A percentile compares a stretch with the other conserved stretches of the same genome.
phyloP scores from a whole-genome alignment of 2,113 vertebrate species.

The Cynopterus brachyotis region DNA sequence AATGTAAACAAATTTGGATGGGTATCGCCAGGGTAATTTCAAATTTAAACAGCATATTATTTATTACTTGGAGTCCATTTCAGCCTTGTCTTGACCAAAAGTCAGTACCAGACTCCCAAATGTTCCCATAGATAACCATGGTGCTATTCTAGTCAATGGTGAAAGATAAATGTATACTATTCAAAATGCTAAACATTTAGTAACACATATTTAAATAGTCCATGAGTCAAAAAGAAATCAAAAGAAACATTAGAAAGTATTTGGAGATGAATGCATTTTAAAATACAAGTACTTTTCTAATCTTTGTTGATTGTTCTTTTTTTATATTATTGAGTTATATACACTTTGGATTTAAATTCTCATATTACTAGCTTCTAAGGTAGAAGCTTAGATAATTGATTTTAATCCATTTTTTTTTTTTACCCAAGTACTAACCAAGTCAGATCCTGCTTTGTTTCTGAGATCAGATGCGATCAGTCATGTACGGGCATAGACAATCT shows the following conservation, averaged over 20 bases:
- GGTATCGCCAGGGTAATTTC: neutral
- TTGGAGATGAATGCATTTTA: neutral
- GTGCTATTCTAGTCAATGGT: neutral
- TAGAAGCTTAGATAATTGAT: neutral
- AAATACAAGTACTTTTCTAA: neutral
- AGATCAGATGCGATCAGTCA: no score
- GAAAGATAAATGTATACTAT: neutral
- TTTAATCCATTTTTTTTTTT: neutral
- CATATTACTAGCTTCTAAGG: neutral
- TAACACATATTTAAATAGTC: neutral
- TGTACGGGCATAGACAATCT: no score
- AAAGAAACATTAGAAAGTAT: neutral
- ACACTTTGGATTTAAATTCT: neutral
- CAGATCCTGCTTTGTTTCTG: no score
- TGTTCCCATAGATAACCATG: neutral
- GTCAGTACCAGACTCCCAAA: neutral
- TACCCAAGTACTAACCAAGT: no score
- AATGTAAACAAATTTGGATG: neutral
- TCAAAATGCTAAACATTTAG: neutral
- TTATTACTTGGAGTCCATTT: neutral
- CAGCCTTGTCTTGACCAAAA: neutral
- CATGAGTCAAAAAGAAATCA: neutral
- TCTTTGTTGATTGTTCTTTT: neutral
- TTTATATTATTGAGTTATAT: neutral
- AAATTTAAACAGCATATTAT: neutral